phyloP scores from a whole-genome alignment of 1,140 invertebrate species.

The Drosophila ironensis region DNA sequence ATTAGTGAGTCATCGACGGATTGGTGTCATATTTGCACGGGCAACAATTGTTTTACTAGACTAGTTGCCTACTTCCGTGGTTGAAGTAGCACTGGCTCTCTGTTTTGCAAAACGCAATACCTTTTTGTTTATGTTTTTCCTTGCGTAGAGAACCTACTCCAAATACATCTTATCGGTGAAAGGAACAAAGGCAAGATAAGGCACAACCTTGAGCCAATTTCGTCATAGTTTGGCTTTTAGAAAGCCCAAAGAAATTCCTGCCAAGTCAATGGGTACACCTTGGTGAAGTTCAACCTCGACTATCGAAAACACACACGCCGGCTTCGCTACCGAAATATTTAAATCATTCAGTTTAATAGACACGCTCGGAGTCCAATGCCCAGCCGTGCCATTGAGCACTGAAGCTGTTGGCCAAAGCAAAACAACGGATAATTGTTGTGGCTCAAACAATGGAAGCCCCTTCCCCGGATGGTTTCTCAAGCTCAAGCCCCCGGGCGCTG shows the following conservation, averaged over 20 bases:
- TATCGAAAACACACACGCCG: background rate
- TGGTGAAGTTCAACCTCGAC: background rate
- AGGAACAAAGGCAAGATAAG: conserved; percentile 9
- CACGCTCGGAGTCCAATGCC: conserved; percentile 11
- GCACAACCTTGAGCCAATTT: conserved; percentile 6
- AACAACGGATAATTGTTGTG: conserved; percentile 38
- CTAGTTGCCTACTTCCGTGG: conserved; percentile 4
- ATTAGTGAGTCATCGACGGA: conserved; percentile 11
- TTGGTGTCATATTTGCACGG: conserved; percentile 4
- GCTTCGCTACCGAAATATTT: conserved; percentile 29
- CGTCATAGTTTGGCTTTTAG: background rate
- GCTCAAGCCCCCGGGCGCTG: background rate
- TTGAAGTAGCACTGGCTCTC: background rate
- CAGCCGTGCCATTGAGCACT: conserved; percentile 23
- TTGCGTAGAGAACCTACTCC: background rate
- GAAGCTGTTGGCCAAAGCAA: conserved; percentile 31
- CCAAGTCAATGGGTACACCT: background rate
- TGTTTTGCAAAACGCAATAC: background rate
- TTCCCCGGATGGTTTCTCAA: conserved; percentile 15
- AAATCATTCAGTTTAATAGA: conserved; percentile 33
- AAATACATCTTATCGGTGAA: conserved; percentile 19
- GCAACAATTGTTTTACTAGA: conserved; percentile 4
- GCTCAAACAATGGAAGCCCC: conserved; percentile 18
- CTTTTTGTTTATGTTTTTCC: background rate
- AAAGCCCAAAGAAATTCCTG: background rate